Conservation (phyloP, 2,888 invertebrate species). For the Drosophila borborema region DNA sequence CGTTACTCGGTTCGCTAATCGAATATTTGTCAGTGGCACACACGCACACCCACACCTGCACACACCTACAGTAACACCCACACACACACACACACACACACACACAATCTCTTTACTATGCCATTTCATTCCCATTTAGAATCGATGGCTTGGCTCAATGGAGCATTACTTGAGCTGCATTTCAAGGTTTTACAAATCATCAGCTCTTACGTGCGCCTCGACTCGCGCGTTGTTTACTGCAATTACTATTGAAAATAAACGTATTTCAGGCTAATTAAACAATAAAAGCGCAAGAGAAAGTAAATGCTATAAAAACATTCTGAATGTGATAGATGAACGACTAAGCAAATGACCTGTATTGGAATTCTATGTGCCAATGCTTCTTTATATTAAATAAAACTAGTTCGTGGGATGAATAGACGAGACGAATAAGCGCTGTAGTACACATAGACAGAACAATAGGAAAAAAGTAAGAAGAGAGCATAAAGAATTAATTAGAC, state of each 20-base stretch:
- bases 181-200: constrained; percentile 73
- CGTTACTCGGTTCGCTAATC: constrained; percentile 32
- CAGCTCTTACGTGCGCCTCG: constrained; percentile 46
- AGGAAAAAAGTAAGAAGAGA: too few relatives aligned
- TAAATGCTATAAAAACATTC: constrained; percentile 46
- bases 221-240: constrained; percentile 70
- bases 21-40: constrained; percentile 33
- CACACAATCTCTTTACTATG: neutral
- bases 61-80: constrained; percentile 6
- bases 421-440: too few relatives aligned
- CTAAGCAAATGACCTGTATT: neutral
- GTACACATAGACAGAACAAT: too few relatives aligned
- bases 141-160: constrained; percentile 50
- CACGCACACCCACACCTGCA: constrained; percentile 10
- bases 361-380: neutral
- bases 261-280: constrained; percentile 81
- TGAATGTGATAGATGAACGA: neutral
- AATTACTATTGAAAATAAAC: constrained; percentile 78
- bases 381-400: too few relatives aligned
- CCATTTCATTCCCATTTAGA: constrained; percentile 33
- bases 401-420: too few relatives aligned
- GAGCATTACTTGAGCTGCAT: constrained; percentile 53
- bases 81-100: neutral
- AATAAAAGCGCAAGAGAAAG: constrained; percentile 68
- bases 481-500: too few relatives aligned